Evolutionary conservation across 2,113 vertebrate species (phyloP), one percentile per base, ranked within the genome.

Genomic region (Sterrhoptilus dennistouni): DNA sequence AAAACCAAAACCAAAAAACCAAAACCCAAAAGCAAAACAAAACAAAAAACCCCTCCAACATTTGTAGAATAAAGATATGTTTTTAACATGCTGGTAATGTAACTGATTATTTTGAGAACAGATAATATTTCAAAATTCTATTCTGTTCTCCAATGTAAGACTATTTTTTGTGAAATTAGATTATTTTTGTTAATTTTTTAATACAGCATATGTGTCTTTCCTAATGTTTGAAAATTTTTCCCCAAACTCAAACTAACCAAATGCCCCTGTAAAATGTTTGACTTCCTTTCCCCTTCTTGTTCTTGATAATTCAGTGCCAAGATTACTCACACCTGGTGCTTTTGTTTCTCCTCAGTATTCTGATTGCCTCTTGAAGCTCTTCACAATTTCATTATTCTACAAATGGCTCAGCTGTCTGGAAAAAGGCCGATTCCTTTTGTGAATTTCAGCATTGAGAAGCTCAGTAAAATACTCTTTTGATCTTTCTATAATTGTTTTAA

Each of bases 241-340:
- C 38, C 47, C n/a, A 42, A 56, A 61, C 57, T 77, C 42, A 45
- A 81, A 52, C 9, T 21, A 80, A 49, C 40, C 42, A 78, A 90
- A 78, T 54, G 68, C 12, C 27, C 47, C n/a, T 29, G 14, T 5
- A 25, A 74, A 92, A 11, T 9, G 8, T 77, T 87, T 78, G 47
- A 81, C 38, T 95, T 91, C 63, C 38, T 87, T 84, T 75, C n/a
- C 25, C 8, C 4, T 4, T n/a, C 72, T 64, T 78, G 47, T 64
- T 95, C 33, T 81, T 75, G 68, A 27, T 60, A 86, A 90, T 91
- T 87, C 40, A 40, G 44, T 68, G 31, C 38, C 60, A 78, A 78
- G 91, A 95, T 95, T 95, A 89, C 94, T 82, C 89, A 82, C 95
- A 96, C 96, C 95, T 96, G 96, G 94, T 90, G 87, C 89, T 96